Percentiles rank a stretch among this genome's conserved stretches.
phyloP scores from a whole-genome alignment of 2,113 vertebrate species.

The Xyliphius kryptos region DNA sequence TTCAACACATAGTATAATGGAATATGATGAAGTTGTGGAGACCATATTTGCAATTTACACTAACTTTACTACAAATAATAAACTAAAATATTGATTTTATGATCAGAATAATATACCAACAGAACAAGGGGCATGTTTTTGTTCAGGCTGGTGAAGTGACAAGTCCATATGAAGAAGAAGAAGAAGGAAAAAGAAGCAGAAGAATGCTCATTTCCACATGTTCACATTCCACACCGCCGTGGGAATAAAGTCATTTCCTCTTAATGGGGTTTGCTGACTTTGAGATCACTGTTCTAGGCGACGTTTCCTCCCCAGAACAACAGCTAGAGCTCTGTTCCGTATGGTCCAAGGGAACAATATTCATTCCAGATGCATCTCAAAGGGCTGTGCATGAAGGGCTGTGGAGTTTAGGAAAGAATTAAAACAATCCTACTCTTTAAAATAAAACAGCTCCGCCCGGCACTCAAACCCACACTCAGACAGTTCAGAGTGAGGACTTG shows the following conservation, averaged over 20 bases:
- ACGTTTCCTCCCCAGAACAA: constrained; percentile 17
- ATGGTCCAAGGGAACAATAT: constrained; percentile 8
- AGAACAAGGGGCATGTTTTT: no score
- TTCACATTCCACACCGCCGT: constrained; percentile 12
- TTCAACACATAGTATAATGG: no score
- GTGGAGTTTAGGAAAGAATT: constrained; percentile 18
- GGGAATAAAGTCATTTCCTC: constrained; percentile 33
- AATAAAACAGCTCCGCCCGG: neutral
- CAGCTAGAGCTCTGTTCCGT: constrained; percentile 6
- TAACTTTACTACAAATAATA: no score
- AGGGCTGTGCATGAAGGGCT: constrained; percentile 15
- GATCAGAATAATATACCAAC: no score
- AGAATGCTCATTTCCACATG: constrained; percentile 9
- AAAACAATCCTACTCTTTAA: constrained; percentile 11
- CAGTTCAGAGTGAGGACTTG: neutral
- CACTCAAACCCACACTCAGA: constrained; percentile 5
- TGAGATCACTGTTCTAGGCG: constrained; percentile 15
- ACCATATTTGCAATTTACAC: no score
- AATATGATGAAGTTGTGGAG: no score
- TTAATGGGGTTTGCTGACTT: constrained; percentile 14
- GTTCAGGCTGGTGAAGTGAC: constrained; percentile 1
- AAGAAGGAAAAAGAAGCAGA: no score
- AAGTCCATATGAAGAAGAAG: neutral
- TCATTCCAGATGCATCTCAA: constrained; percentile 22
- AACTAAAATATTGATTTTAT: no score